Evolutionary conservation across 2,888 invertebrate genomes (phyloP).

Genomic region (Spodoptera picta): DNA sequence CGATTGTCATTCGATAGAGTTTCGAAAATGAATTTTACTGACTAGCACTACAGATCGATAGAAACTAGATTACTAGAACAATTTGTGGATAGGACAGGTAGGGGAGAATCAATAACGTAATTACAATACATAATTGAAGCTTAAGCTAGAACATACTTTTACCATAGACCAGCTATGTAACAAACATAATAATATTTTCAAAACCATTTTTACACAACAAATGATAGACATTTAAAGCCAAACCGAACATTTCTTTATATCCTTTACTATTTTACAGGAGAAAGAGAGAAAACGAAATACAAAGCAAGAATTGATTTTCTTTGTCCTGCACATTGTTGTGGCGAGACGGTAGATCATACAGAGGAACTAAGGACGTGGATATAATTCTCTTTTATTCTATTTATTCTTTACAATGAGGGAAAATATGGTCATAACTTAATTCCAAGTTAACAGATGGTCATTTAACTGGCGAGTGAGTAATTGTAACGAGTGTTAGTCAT

Average conservation of each 20-base stretch:
- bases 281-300: constrained; percentile 25
- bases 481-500: constrained; percentile 52
- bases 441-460: constrained; percentile 33
- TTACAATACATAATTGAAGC: constrained; percentile 6
- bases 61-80: constrained; percentile 2
- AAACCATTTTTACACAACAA: constrained; percentile 3
- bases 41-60: not conserved
- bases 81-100: not conserved
- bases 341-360: constrained; percentile 8
- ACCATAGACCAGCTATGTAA: not conserved
- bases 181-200: not conserved
- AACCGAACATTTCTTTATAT: not conserved
- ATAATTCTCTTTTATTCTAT: constrained; percentile 3
- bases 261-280: constrained; percentile 18
- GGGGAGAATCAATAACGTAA: constrained; percentile 8
- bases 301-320: constrained; percentile 37
- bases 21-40: constrained; percentile 2
- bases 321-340: constrained; percentile 16
- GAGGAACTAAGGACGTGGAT: not conserved
- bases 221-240: not conserved
- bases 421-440: constrained; percentile 29
- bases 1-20: not conserved
- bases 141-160: not conserved
- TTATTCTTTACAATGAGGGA: constrained; percentile 7
- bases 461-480: constrained; percentile 52